Conservation (phyloP, 2,797 vertebrate genomes). For the Pachyuromys duprasi region DNA sequence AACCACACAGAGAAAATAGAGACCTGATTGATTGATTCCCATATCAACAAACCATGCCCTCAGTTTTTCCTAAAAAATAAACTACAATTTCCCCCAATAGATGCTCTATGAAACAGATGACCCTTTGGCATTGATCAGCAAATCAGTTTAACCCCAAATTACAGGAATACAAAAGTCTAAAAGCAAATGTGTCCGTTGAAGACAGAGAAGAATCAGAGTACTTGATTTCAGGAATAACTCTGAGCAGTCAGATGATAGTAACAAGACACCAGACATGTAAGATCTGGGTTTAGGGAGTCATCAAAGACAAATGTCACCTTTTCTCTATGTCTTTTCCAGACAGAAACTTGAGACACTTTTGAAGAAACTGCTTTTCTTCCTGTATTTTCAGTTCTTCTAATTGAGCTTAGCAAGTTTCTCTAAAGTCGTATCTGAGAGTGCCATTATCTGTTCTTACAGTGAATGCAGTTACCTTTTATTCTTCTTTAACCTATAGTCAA, state of each 20-base stretch:
- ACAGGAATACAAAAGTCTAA: background rate
- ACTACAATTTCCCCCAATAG: background rate
- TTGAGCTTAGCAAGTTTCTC: background rate
- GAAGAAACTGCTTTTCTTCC: constrained; percentile 14
- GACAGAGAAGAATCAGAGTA: background rate
- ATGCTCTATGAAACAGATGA: background rate
- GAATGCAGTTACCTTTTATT: background rate
- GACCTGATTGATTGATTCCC: background rate
- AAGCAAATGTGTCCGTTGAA: background rate
- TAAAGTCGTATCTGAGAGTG: background rate
- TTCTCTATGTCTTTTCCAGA: background rate
- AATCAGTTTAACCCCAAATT: constrained; percentile 47
- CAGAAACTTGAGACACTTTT: background rate
- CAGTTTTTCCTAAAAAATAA: background rate
- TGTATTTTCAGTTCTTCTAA: constrained; percentile 44
- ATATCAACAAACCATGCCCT: background rate
- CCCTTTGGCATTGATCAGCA: background rate
- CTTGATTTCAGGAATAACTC: background rate
- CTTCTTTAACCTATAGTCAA: background rate
- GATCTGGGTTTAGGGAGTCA: background rate
- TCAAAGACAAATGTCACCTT: constrained; percentile 20
- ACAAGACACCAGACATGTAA: background rate
- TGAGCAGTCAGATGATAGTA: background rate
- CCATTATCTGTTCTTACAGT: background rate
- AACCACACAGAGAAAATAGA: background rate